Evolutionary conservation across 2,113 vertebrate species (phyloP).

Genomic region (Plotosus lineatus): DNA sequence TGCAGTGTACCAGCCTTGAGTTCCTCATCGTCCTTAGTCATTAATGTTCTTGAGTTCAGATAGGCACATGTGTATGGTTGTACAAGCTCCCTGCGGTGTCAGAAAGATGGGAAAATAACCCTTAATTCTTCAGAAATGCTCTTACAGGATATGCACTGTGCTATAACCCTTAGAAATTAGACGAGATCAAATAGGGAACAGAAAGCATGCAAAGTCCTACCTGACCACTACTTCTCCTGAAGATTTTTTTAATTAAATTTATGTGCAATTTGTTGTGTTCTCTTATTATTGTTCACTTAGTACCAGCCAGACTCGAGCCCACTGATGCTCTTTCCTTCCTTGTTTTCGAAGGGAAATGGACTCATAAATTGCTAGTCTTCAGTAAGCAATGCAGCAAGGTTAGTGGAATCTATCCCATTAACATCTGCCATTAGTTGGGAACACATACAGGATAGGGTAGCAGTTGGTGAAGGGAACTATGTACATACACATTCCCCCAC

Average conservation of each 20-base stretch:
- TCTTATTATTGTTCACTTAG: constrained; percentile 13
- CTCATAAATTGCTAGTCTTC: neutral
- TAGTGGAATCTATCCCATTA: neutral
- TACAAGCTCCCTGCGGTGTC: neutral
- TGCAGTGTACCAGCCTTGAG: constrained; percentile 28
- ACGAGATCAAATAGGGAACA: neutral
- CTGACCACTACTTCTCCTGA: constrained; percentile 1
- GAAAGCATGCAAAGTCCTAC: constrained; percentile 9
- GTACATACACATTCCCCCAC: neutral
- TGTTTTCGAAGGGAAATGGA: constrained; percentile 11
- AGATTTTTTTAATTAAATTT: constrained; percentile 16
- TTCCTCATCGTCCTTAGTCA: constrained; percentile 26
- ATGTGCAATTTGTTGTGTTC: constrained; percentile 16
- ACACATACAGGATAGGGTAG: neutral
- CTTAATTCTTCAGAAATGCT: constrained; percentile 30
- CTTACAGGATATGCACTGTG: constrained; percentile 28
- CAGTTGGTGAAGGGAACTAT: neutral
- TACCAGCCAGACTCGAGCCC: constrained; percentile 40
- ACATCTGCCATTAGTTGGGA: neutral
- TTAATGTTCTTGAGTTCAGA: constrained; percentile 16
- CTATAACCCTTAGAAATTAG: neutral
- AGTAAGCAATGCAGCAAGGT: neutral
- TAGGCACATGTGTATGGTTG: neutral
- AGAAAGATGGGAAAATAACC: constrained; percentile 27
- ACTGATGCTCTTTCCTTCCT: constrained; percentile 52